These are phyloP conservation scores for Amiota communis DNA, from an alignment of 2,888 invertebrate genomes.

Conservation along the genomic window DNA sequence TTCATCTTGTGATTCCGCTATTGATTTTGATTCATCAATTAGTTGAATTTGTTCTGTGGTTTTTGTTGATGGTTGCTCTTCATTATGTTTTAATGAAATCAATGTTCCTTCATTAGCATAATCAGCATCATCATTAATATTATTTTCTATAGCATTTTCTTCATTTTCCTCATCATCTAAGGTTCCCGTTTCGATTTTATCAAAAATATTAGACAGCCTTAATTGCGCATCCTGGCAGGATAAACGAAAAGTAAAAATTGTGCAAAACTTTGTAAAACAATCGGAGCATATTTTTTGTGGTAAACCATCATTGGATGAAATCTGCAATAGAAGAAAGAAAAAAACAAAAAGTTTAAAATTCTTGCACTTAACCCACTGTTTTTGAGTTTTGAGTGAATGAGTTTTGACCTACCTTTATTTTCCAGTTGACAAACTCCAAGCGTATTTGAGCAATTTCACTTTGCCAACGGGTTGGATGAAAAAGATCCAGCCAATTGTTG, in stretches of 20 bases:
- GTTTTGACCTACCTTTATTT: constrained; percentile 59
- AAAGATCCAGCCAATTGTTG: constrained; percentile 65
- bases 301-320: constrained; percentile 64
- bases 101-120: background rate
- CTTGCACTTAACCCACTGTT: constrained; percentile 5
- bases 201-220: constrained; percentile 63
- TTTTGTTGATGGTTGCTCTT: constrained; percentile 29
- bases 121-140: background rate
- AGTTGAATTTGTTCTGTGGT: constrained; percentile 58
- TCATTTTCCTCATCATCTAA: constrained; percentile 52
- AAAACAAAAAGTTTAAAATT: background rate
- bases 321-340: constrained; percentile 45
- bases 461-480: constrained; percentile 62
- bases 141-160: constrained; percentile 29
- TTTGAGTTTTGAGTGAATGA: too few species aligned
- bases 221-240: constrained; percentile 66
- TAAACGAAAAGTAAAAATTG: constrained; percentile 60
- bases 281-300: constrained; percentile 69
- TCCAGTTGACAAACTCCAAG: constrained; percentile 63
- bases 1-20: constrained; percentile 40
- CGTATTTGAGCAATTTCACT: constrained; percentile 64
- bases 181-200: constrained; percentile 65
- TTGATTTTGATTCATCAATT: constrained; percentile 32
- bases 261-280: constrained; percentile 67
- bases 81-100: background rate